Base-by-base conservation (phyloP, 30 jellyfish, hydroid and myxozoan species). In the Hydractinia symbiolongicarpus region DNA sequence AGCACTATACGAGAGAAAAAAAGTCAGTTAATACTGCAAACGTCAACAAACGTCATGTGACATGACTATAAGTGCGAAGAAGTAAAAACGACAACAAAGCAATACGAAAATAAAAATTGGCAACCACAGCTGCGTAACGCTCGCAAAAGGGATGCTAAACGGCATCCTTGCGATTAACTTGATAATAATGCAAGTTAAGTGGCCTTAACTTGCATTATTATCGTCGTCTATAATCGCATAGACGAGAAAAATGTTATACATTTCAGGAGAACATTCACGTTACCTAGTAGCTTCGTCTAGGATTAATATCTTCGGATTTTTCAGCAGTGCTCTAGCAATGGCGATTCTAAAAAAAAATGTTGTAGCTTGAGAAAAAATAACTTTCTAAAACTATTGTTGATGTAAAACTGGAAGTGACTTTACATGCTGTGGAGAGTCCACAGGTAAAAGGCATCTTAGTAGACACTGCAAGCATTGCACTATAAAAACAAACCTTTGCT, bases 211-310 rank as follows among this genome's bases (percentile, higher is more conserved):
- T n/a, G n/a, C n/a, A n/a, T n/a, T n/a, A 30, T 30, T 30, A 30
- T 30, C 44, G 44, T 30, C 44, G n/a, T 30, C 44, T 1, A 30
- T 0, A 30, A 30, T 0, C 1, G 2, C 2, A 30, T 30, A 30
- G 44, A 1, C 44, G 44, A 30, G 44, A 30, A 30, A 30, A 30
- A 30, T 30, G 44, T 30, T 30, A 30, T 30, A 30, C 44, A 30
- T 30, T 30, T 30, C 44, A 30, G 44, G 44, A 30, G 44, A 30
- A 30, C 44, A 30, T 30, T 30, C 44, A 30, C 44, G 1, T 30
- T 16, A 87, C 98, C 98, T 93, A 9, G 98, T 93, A 13, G 98
- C 98, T 71, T 93, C 98, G 53, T 93, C 98, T 8, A 93, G 89
- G 5, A 93, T 87, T 6, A 93, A 76, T 16, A 93, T 93, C 61